Evolutionary conservation across 2,113 vertebrate genomes (phyloP).

Genomic region (Antechinus stuartii): DNA sequence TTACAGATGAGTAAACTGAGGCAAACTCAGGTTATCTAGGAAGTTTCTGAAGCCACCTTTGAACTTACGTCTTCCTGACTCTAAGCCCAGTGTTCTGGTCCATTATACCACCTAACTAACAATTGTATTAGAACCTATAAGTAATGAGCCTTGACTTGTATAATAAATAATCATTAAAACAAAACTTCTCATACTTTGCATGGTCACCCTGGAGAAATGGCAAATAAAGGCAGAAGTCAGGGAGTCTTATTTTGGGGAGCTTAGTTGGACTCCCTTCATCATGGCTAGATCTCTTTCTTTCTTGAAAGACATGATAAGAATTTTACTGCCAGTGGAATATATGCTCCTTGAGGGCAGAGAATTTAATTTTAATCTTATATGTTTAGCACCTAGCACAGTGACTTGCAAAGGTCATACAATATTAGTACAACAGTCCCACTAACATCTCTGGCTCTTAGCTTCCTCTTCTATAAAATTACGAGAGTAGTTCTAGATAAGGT

Average conservation of each 20-base stretch:
- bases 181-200: neutral
- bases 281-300: neutral
- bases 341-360: neutral
- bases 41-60: neutral
- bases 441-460: neutral
- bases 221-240: neutral
- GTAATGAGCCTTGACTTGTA: neutral
- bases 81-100: neutral
- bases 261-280: neutral
- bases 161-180: neutral
- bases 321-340: neutral
- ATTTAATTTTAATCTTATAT: neutral
- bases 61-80: neutral
- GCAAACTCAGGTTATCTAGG: neutral
- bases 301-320: neutral
- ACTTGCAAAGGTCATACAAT: neutral
- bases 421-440: neutral
- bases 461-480: neutral
- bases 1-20: neutral
- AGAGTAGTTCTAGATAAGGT: neutral
- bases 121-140: neutral
- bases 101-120: neutral
- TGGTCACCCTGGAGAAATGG: neutral
- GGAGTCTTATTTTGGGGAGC: neutral
- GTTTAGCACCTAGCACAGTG: neutral